phyloP scores from a whole-genome alignment of 2,797 vertebrate genomes.

The Pangasius djambal region DNA sequence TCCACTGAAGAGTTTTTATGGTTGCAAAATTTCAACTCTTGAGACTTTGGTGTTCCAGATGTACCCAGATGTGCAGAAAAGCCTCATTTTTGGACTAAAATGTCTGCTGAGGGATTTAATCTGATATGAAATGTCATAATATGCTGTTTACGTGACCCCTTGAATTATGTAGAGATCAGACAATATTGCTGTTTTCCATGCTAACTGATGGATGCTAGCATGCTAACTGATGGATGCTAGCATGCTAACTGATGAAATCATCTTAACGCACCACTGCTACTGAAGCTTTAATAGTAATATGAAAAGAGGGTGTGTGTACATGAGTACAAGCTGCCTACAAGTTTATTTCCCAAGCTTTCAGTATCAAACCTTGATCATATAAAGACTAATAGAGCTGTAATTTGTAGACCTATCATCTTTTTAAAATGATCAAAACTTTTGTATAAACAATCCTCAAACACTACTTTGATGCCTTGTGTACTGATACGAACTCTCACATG shows the following conservation, averaged over 20 bases:
- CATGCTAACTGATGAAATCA: not conserved
- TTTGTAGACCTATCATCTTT: not conserved
- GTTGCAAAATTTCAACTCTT: not conserved
- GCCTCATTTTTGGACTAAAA: not conserved
- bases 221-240: not conserved
- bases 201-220: too few species aligned
- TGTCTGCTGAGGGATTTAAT: not conserved
- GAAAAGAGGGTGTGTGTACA: not conserved
- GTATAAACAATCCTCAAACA: not conserved
- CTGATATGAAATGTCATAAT: not conserved
- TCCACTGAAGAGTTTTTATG: not conserved
- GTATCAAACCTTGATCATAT: too few species aligned
- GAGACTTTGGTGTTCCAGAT: not conserved
- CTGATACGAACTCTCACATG: not conserved
- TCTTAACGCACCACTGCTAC: not conserved
- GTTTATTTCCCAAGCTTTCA: not conserved
- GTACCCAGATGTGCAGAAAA: not conserved
- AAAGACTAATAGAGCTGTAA: not conserved
- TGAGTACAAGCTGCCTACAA: not conserved
- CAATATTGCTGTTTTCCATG: not conserved
- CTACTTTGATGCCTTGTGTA: not conserved
- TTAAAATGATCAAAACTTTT: not conserved
- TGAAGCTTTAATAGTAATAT: not conserved
- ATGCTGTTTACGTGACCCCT: not conserved
- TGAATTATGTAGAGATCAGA: not conserved